Evolutionary conservation across 2,113 vertebrate genomes (phyloP).

Genomic region (Boulengeromyrus knoepffleri): DNA sequence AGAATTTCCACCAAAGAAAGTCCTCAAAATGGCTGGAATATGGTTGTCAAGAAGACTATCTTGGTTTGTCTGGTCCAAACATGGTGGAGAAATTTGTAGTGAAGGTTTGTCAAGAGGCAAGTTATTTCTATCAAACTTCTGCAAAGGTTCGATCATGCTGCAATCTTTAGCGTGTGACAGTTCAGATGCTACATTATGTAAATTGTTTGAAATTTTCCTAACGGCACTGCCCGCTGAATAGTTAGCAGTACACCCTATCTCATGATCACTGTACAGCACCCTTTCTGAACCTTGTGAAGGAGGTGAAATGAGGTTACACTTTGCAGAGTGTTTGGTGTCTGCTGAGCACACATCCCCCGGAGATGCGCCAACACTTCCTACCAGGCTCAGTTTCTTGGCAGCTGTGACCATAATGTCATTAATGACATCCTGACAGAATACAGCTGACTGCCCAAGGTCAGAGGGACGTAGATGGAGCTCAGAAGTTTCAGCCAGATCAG

Average conservation of each 20-base stretch:
- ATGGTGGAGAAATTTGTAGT: conserved; percentile 57
- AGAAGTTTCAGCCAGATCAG: conserved; percentile 26
- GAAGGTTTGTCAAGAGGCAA: conserved; percentile 38
- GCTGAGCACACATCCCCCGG: conserved; percentile 21
- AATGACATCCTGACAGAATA: conserved; percentile 39
- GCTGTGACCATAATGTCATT: conserved; percentile 49
- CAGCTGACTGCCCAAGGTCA: conserved; percentile 37
- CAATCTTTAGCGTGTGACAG: neutral
- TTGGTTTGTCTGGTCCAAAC: conserved; percentile 78
- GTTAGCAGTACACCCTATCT: neutral
- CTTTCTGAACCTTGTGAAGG: conserved; percentile 26
- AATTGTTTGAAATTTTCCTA: neutral
- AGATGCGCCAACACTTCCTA: conserved; percentile 41
- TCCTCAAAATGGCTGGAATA: conserved; percentile 58
- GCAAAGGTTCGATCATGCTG: conserved; percentile 66
- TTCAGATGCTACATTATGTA: neutral
- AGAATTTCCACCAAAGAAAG: conserved; percentile 53
- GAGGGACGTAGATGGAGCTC: conserved; percentile 36
- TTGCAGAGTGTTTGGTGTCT: conserved; percentile 47
- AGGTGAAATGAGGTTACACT: conserved; percentile 25
- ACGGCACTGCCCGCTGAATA: neutral
- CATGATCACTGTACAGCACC: conserved; percentile 18
- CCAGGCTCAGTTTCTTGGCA: conserved; percentile 58
- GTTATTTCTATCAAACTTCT: conserved; percentile 59
- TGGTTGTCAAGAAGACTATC: conserved; percentile 84